Percentiles rank a stretch among this genome's conserved stretches.
Conservation (phyloP, 1,140 invertebrate genomes). For the Lamellibrachia luymesi region DNA sequence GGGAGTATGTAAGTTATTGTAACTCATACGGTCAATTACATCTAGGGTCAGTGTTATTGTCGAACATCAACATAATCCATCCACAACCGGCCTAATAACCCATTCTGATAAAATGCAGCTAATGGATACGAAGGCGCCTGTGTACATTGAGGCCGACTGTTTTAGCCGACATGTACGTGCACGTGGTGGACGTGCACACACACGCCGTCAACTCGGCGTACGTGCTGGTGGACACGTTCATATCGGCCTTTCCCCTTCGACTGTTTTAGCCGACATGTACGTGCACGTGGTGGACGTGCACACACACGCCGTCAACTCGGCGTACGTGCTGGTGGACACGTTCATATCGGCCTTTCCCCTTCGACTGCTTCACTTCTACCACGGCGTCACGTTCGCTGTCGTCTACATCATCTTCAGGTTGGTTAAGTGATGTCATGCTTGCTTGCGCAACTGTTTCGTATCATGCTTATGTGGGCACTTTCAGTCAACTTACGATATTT, state of each 20-base stretch:
- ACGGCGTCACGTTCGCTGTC: conserved; percentile 64
- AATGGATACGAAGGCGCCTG: no score
- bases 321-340: conserved; percentile 72
- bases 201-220: conserved; percentile 73
- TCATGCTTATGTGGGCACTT: no score
- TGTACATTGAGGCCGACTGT: no score
- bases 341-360: conserved; percentile 69
- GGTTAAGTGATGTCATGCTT: no score
- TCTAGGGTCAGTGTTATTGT: no score
- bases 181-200: not conserved
- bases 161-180: not conserved
- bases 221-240: conserved; percentile 71
- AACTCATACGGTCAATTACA: no score
- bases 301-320: conserved; percentile 69
- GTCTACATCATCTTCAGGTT: conserved; percentile 68
- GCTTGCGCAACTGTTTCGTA: no score
- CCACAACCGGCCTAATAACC: no score
- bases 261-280: conserved; percentile 62
- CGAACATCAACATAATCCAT: no score
- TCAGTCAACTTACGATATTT: no score
- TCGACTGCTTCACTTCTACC: conserved; percentile 68
- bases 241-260: conserved; percentile 69
- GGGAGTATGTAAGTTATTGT: no score
- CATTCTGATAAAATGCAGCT: no score
- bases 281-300: not conserved